Base-by-base conservation (phyloP, 1,140 invertebrate genomes). In the Coenobita brevimanus region DNA sequence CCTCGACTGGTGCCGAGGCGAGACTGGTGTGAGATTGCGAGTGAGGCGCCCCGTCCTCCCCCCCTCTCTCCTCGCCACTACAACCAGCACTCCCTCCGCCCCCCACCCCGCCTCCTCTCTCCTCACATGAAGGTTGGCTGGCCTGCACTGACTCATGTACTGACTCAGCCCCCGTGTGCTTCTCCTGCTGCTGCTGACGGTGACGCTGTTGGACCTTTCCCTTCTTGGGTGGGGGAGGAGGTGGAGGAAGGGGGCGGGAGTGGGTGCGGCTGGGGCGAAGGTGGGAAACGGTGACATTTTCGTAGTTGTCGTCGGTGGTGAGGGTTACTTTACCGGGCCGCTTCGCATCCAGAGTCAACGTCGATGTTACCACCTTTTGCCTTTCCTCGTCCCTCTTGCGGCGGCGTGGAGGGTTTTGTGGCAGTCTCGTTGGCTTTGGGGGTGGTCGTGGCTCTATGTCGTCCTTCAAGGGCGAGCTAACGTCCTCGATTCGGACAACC, bases 161-260 rank as follows among this genome's bases (percentile, higher is more conserved):
- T 24, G 36, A 43, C 33, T 60, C 82, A 57, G 30, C 17, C 33
- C 41, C 30, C 17, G 71, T 41, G 76, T 17, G 50, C 43, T 33
- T 30, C 13, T 75, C 17, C 30, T 60, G 67, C 27, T 75, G n/a
- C 15, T 33, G 24, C 43, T 82, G 50, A 21, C 64, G 69, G 83
- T 86, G 84, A 33, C 67, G 64, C 36, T 87, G 83, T 36, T 73
- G 82, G 27, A 86, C 82, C 21, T 80, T 79, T 30, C 81, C 79
- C 27, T 88, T 82, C 67, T 83, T 81, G 54, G 85, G 85, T 43
- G 85, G 84, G 17, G 85, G 85, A 17, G 89, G 89, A 33, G 85
- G 83, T 15, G 89, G 89, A n/a, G 89, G 89, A 2, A 88, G 85
- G n/a, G 84, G 89, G 21, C 89, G 84, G 8, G 71, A 33, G 15